Evolutionary conservation across 2,113 vertebrate genomes (phyloP), one percentile per base, ranked within the genome.

Genomic region (Lagopus muta): DNA sequence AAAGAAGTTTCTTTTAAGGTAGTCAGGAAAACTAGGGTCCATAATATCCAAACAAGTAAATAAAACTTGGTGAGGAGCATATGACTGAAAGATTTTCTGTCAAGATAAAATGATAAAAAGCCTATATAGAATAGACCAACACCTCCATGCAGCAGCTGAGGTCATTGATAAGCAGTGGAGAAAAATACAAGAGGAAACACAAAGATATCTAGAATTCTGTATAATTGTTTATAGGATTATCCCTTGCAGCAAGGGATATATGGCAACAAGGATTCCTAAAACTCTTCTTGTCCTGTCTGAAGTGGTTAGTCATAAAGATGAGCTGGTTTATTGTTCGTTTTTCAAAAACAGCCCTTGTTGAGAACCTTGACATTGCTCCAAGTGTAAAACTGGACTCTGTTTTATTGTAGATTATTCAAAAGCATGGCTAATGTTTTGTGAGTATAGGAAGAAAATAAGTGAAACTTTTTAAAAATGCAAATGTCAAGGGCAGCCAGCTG

Each of bases 301-400:
- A 62, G 5, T 8, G 21, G 7, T 34, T 67, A 80, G 38, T 64
- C 42, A 18, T 9, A 69, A 34, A 22, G 45, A 43, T 36, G n/a
- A 30, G 5, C 6, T 67, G 10, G 5, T 62, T 42, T 75, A 13
- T 7, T 54, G 12, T 30, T 77, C 1, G 0, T 78, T 86, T 81
- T 62, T 36, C 3, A 1, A 32, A 74, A 67, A 1, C 11, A 5
- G 1, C 10, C 30, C 12, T 78, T 34, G 6, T 21, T 48, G 54
- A 17, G n/a, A 21, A 48, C 20, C 7, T 2, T 8, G 74, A 34
- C 22, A 2, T 34, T 34, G 28, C 17, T 71, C 4, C 28, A 11
- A n/a, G 20, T 38, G 42, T 30, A 55, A 24, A 14, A 7, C 20
- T 66, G 60, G 20, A 4, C 55, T 66, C 13, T 28, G 12, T 57